phyloP scores from a whole-genome alignment of 2,888 invertebrate genomes.

The Drosophila picticornis region DNA sequence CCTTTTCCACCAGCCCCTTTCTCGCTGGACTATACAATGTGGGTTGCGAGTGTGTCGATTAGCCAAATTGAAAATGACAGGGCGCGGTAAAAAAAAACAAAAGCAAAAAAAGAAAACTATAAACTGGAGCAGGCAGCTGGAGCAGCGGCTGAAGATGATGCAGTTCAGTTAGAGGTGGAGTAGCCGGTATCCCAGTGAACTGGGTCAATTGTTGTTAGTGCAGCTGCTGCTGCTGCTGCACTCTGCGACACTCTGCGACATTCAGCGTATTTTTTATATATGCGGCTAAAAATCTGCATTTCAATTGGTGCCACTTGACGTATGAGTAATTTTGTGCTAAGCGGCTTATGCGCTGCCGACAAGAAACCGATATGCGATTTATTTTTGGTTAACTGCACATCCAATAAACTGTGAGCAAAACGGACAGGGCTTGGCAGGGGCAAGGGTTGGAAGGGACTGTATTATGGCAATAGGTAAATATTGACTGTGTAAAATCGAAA shows the following conservation, averaged over 20 bases:
- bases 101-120: conserved; percentile 1
- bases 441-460: neutral
- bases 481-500: conserved; percentile 79
- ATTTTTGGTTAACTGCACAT: conserved; percentile 78
- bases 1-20: neutral
- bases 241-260: neutral
- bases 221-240: neutral
- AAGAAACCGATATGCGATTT: conserved; percentile 75
- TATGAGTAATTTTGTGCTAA: conserved; percentile 77
- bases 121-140: conserved; percentile 50
- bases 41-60: conserved; percentile 65
- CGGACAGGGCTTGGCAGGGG: neutral
- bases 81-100: conserved; percentile 14
- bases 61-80: conserved; percentile 78
- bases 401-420: conserved; percentile 65
- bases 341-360: conserved; percentile 66
- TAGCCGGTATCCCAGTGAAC: conserved; percentile 2
- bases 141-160: conserved; percentile 55
- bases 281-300: conserved; percentile 26
- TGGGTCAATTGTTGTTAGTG: conserved; percentile 35
- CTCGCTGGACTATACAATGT: conserved; percentile 41
- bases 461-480: conserved; percentile 64
- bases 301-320: conserved; percentile 62
- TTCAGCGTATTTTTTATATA: conserved; percentile 1
- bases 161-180: conserved; percentile 4